Evolutionary conservation across 2,888 invertebrate genomes (phyloP).

Genomic region (Venusia cambrica): DNA sequence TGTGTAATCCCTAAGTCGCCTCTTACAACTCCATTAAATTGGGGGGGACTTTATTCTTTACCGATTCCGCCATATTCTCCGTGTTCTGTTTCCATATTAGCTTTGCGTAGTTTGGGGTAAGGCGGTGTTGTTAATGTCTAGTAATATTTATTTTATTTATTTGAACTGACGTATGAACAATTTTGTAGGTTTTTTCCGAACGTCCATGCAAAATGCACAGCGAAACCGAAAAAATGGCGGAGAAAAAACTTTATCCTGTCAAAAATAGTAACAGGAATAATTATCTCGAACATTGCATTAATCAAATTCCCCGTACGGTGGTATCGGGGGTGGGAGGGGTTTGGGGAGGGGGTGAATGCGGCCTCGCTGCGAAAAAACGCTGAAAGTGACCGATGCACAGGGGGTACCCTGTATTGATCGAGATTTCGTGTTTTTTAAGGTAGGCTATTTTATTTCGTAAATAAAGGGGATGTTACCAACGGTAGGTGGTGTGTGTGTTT

Average conservation of each 20-base stretch:
- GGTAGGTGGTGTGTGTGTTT: not conserved
- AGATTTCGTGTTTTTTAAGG: conserved; percentile 29
- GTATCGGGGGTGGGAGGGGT: conserved; percentile 54
- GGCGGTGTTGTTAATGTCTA: no score
- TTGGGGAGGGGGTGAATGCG: conserved; percentile 58
- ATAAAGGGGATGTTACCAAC: conserved; percentile 1
- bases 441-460: conserved; percentile 19
- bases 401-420: conserved; percentile 37
- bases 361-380: conserved; percentile 74
- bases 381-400: conserved; percentile 52
- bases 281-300: conserved; percentile 81
- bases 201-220: conserved; percentile 27
- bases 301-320: conserved; percentile 78
- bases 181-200: no score
- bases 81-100: no score
- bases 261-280: conserved; percentile 80
- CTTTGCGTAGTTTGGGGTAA: no score
- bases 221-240: conserved; percentile 34
- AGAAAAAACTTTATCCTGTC: conserved; percentile 70
- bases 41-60: no score
- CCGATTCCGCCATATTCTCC: no score
- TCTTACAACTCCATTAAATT: no score
- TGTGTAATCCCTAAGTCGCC: no score
- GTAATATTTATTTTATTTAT: no score
- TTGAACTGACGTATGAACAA: no score